phyloP scores from a whole-genome alignment of 1,140 invertebrate species.

The Euschistus heros region DNA sequence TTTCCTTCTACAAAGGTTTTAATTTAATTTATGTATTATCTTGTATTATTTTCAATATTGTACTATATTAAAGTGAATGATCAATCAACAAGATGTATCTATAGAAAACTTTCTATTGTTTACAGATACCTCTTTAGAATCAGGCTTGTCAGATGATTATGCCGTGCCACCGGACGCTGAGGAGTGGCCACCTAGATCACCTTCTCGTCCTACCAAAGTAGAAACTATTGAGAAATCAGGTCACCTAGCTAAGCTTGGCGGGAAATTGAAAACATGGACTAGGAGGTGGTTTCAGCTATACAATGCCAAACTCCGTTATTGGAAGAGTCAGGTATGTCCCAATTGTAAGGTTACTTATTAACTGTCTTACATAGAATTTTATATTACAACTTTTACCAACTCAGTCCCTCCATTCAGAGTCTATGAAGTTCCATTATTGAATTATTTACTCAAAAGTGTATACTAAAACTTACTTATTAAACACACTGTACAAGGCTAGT shows the following conservation, averaged over 20 bases:
- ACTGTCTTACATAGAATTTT: too few relatives aligned
- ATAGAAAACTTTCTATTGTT: neutral
- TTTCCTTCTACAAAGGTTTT: neutral
- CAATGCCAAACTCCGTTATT: conserved; percentile 82
- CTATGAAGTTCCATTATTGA: too few relatives aligned
- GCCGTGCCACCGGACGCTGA: conserved; percentile 84
- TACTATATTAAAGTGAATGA: neutral
- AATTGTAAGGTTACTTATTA: too few relatives aligned
- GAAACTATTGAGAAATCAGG: conserved; percentile 70
- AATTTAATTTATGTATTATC: neutral
- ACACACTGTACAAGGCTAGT: too few relatives aligned
- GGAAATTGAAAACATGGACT: conserved; percentile 90
- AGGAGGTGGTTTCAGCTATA: conserved; percentile 89
- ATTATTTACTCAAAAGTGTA: too few relatives aligned
- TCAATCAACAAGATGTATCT: neutral
- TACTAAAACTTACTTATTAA: too few relatives aligned
- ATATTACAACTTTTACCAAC: too few relatives aligned
- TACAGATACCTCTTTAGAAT: conserved; percentile 75
- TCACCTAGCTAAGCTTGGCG: conserved; percentile 85
- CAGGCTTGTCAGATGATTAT: conserved; percentile 90
- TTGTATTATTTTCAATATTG: conserved; percentile 6
- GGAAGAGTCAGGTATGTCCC: conserved; percentile 60
- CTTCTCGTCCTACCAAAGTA: conserved; percentile 23
- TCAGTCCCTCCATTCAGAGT: too few relatives aligned
- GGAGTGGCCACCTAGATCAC: conserved; percentile 30